Base-by-base conservation (phyloP, 2,888 invertebrate genomes). In the Belgica antarctica region DNA sequence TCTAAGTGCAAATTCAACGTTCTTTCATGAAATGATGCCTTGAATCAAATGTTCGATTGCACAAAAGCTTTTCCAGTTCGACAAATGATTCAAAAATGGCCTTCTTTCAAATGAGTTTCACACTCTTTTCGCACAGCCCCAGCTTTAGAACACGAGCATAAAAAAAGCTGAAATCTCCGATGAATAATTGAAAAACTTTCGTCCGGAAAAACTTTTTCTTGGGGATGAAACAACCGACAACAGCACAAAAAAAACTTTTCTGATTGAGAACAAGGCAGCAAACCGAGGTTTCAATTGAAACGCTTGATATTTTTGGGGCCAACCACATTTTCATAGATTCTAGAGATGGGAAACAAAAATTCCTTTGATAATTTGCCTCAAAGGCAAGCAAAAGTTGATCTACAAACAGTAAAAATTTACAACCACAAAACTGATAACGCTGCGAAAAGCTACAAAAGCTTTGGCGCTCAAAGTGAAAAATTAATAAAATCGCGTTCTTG, bases 261-360 rank as follows among this genome's bases (percentile, higher is more conserved):
- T 41, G 41, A 22, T 52, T 25, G 7, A 3, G 52, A 52, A 52
- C 41, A 52, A 31, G 34, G 17, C 41, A 59, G 10, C 59, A 59
- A 4, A 19, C 27, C 8, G 7, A 27, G 24, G n/a, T 59, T 59
- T 59, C 27, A 59, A 59, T 59, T 59, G 59, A 59, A 59, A 27
- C 24, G 27, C 59, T 59, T 59, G 25, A 27, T 27, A 27, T 24
- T 59, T 59, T 59, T 59, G 59, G 27, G 59, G 59, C 25, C 15
- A 10, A 19, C 59, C 59, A 59, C 59, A 59, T 19, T 59, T n/a
- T 59, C 59, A 59, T 59, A 59, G 25, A 52, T 52, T 22, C 52
- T 2, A 17, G 22, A 4, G 59, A 27, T 4, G 3, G 3, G 27
- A 59, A 5, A 19, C 59, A 59, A 27, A 59, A 59, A 27, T 59